Evolutionary conservation across 2,113 vertebrate species (phyloP).

Genomic region (Chlorodrepanis virens): DNA sequence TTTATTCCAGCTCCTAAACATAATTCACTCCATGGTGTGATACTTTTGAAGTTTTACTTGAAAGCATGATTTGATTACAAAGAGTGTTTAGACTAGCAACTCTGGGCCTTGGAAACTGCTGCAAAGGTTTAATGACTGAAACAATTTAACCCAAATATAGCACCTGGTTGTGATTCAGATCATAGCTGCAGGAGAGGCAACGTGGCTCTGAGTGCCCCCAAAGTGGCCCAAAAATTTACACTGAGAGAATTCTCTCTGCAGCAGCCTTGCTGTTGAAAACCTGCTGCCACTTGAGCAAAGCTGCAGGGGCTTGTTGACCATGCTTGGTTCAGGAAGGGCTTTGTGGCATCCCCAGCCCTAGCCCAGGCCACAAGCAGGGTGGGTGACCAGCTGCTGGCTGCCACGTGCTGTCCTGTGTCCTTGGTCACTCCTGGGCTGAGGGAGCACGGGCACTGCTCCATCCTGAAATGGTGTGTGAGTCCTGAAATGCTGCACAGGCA

Average conservation of each 20-base stretch:
- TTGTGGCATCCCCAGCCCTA: neutral
- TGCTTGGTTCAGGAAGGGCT: too few relatives aligned
- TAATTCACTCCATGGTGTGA: neutral
- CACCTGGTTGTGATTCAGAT: neutral
- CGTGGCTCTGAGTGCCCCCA: neutral
- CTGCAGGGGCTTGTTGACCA: fast-evolving
- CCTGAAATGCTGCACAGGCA: neutral
- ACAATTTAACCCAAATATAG: neutral
- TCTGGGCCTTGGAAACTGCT: neutral
- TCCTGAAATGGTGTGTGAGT: neutral
- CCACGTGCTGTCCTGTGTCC: neutral
- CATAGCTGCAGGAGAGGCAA: neutral
- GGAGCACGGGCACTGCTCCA: fast-evolving
- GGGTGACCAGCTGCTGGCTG: neutral
- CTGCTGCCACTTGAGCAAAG: neutral
- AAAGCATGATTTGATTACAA: neutral
- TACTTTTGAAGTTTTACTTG: neutral
- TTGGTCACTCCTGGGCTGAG: fast-evolving
- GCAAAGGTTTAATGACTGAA: neutral
- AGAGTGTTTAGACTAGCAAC: neutral
- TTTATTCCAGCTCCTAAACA: neutral
- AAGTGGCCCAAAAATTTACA: neutral
- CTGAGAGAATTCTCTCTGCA: neutral
- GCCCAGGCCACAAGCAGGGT: too few relatives aligned
- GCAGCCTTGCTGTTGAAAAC: neutral